Evolutionary conservation across 2,888 invertebrate genomes (phyloP), one percentile per base, ranked within the genome.

Genomic region (Drosophila atroscutellata): DNA sequence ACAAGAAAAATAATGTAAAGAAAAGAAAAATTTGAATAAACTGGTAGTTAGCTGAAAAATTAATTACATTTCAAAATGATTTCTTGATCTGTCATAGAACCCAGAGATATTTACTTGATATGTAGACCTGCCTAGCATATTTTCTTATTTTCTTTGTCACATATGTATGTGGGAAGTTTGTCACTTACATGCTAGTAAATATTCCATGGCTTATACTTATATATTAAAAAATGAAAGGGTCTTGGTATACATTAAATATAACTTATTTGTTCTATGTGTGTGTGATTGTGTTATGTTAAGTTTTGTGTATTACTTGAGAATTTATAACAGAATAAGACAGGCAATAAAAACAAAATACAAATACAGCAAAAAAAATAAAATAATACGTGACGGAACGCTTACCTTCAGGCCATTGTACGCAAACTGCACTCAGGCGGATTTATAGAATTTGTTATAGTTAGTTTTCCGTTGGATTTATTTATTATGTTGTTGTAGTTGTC

Each of bases 351-450:
- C 86, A 75, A 89, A 87, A 89, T 80, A 83, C 67, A 89, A 85
- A 81, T 84, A 80, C 69, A 60, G 54, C 42, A 61, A 70, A 54
- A 55, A 58, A 49, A 63, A 65, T 39, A 34, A 68, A 57, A 59
- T 55, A 55, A 58, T 64, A 71, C 72, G 67, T 71, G 72, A 79
- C 74, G 75, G 84, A 83, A 94, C 95, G 73, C 85, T 95, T 95
- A 96, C 96, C 96, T 95, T 97, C 97, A 89, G 97, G 97, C 97
- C 97, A 97, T 94, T 97, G 97, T 93, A 97, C 97, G 94, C 97
- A 97, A 94, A 97, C 97, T 96, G 96, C 63, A 71, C 32, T 57
- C n/a, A 51, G 47, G 28, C 56, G 50, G 80, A 87, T 87, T 87
- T 72, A 69, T 73, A 58, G 50, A 72, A 71, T 56, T 66, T 51